Evolutionary conservation across 2,797 vertebrate genomes (phyloP).

Genomic region (Cichlasoma orientale): DNA sequence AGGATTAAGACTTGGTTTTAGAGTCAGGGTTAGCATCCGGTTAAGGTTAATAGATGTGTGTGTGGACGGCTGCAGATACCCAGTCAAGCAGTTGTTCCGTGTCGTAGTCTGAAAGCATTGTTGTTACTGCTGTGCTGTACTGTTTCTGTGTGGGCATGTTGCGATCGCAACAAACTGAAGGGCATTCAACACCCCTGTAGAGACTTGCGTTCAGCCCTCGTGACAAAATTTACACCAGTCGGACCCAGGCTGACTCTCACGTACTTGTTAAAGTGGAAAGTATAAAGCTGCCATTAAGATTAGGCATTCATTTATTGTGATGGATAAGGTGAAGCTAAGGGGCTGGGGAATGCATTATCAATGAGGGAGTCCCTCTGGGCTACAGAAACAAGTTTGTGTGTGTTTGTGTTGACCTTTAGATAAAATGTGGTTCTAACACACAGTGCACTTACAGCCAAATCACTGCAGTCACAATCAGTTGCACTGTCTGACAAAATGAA

Average conservation of each 20-base stretch:
- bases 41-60: neutral
- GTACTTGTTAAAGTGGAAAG: neutral
- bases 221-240: neutral
- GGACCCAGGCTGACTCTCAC: neutral
- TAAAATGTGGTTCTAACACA: constrained; percentile 50
- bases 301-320: constrained; percentile 7
- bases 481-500: neutral
- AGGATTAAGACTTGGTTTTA: neutral
- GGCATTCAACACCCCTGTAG: neutral
- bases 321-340: neutral
- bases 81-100: neutral
- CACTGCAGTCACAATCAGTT: constrained; percentile 43
- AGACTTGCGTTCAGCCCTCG: neutral
- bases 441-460: constrained; percentile 40
- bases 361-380: neutral
- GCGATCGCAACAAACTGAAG: neutral
- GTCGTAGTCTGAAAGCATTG: neutral
- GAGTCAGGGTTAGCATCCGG: neutral
- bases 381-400: neutral
- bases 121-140: neutral
- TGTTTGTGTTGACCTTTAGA: constrained; percentile 61
- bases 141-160: neutral
- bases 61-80: neutral
- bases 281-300: neutral
- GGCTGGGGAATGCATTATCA: neutral